Percentiles rank a stretch among this genome's conserved stretches.
phyloP scores from a whole-genome alignment of 2,113 vertebrate species.

The Gracilinanus agilis region DNA sequence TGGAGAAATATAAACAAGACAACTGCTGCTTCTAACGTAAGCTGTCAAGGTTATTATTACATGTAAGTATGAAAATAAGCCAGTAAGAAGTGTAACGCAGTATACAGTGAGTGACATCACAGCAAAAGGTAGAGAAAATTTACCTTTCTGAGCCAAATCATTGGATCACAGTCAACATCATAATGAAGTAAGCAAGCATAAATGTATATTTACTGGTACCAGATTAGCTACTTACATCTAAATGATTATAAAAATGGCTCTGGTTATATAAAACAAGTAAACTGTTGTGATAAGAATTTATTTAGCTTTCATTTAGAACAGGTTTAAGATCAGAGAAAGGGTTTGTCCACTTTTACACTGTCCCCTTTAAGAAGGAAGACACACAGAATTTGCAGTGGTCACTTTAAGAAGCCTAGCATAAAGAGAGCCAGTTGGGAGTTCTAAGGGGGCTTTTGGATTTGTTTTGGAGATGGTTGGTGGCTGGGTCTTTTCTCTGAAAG shows the following conservation, averaged over 20 bases:
- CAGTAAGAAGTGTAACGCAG: background rate
- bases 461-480: too few relatives aligned
- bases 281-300: too few relatives aligned
- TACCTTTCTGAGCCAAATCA: constrained; percentile 14
- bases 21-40: background rate
- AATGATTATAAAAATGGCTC: background rate
- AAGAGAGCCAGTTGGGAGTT: too few relatives aligned
- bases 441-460: too few relatives aligned
- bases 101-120: background rate
- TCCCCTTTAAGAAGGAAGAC: too few relatives aligned
- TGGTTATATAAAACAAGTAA: background rate
- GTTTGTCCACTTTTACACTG: too few relatives aligned
- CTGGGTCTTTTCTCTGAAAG: too few relatives aligned
- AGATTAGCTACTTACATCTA: background rate
- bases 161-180: constrained; percentile 29
- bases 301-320: too few relatives aligned
- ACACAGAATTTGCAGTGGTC: too few relatives aligned
- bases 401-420: too few relatives aligned
- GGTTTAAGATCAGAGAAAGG: too few relatives aligned
- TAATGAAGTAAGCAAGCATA: constrained; percentile 21
- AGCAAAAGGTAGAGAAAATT: background rate
- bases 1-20: constrained; percentile 22
- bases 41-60: background rate
- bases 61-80: background rate
- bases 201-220: constrained; percentile 27